Evolutionary conservation across 2,797 vertebrate genomes (phyloP).

Genomic region (Falco naumanni): DNA sequence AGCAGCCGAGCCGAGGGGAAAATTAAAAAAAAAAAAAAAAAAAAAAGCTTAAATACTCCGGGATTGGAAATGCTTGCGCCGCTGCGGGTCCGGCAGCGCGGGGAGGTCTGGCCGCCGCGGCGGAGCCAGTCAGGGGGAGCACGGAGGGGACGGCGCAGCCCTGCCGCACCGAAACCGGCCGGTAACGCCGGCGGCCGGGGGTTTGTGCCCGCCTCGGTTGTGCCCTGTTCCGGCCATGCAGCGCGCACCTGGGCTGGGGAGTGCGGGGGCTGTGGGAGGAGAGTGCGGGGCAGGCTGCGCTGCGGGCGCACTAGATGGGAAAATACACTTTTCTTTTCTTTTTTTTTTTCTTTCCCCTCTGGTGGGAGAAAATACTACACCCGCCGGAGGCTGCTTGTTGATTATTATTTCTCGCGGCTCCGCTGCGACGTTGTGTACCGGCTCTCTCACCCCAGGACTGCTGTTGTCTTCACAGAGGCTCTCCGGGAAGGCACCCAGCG

Average conservation of each 20-base stretch:
- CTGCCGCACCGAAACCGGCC: not conserved
- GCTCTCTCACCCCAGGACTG: constrained; percentile 38
- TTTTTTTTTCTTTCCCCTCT: not conserved
- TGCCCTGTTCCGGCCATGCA: not conserved
- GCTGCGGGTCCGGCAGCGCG: not conserved
- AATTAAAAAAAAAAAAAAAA: not conserved
- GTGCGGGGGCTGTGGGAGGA: constrained; percentile 15
- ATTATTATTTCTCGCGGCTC: not conserved
- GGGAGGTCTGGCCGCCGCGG: not conserved
- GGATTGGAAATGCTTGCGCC: not conserved
- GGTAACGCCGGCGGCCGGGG: not conserved
- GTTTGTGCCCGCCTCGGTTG: not conserved
- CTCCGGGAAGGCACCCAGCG: constrained; percentile 29
- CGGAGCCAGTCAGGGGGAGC: not conserved
- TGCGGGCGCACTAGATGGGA: not conserved
- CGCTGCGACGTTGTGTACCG: not conserved
- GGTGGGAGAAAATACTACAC: constrained; percentile 24
- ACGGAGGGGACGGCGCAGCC: not conserved
- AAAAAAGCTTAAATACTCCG: not conserved
- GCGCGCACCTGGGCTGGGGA: constrained; percentile 19
- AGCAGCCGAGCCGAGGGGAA: not conserved
- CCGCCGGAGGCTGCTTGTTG: not conserved
- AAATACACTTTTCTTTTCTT: not conserved
- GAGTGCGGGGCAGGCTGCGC: not conserved
- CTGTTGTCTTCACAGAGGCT: constrained; percentile 73